phyloP scores from a whole-genome alignment of 2,113 vertebrate genomes.

The Campylomormyrus numenius region DNA sequence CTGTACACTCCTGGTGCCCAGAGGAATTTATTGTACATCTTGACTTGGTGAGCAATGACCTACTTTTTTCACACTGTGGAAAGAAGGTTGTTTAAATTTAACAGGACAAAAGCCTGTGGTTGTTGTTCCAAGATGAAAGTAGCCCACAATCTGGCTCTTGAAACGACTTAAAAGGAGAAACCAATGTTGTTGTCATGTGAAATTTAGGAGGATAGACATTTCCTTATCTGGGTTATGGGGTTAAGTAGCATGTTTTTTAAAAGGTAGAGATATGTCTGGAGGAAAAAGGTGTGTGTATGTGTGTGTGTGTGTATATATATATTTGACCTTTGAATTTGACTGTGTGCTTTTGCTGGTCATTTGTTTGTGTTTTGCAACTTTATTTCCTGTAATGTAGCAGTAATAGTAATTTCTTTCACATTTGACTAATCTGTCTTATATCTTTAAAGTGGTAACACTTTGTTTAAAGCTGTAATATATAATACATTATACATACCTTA shows the following conservation, averaged over 20 bases:
- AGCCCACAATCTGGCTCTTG: background rate
- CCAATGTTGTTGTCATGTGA: background rate
- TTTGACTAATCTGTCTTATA: background rate
- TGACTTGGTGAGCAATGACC: constrained; percentile 9
- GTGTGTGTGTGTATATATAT: background rate
- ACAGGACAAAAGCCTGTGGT: constrained; percentile 6
- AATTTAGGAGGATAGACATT: background rate
- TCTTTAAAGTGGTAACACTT: background rate
- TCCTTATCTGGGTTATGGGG: background rate
- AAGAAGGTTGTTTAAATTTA: constrained; percentile 17
- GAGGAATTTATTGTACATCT: constrained; percentile 2
- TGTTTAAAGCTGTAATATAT: background rate
- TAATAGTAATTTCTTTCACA: background rate
- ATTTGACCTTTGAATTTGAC: background rate
- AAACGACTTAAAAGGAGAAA: background rate
- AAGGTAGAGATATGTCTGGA: background rate
- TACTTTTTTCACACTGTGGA: constrained; percentile 16
- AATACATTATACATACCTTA: background rate
- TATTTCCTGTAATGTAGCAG: background rate
- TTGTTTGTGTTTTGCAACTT: background rate
- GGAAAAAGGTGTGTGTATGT: background rate
- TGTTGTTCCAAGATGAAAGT: constrained; percentile 13
- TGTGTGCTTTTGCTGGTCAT: background rate
- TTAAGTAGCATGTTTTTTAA: background rate
- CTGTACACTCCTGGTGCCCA: background rate